Evolutionary conservation across 2,113 vertebrate genomes (phyloP), one percentile per base, ranked within the genome.

Genomic region (Morone chrysops): DNA sequence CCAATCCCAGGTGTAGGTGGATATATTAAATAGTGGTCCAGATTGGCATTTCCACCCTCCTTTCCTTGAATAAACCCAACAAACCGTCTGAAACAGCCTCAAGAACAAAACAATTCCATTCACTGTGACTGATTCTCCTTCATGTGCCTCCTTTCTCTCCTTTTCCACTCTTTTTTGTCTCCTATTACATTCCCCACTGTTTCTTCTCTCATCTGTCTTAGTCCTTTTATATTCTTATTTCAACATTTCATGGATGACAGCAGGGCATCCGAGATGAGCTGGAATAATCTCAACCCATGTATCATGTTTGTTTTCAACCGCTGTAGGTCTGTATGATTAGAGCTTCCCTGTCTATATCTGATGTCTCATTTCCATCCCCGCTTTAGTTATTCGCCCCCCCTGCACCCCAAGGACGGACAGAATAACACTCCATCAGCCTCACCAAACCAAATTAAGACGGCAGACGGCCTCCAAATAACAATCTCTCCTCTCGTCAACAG

Each of bases 351-450:
- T 50, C 22, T 17, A 0, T 56, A 20, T 62, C 47, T 41, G 48
- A 65, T 69, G 63, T 84, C 51, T 74, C 20, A 53, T 48, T 69
- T 70, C 51, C 41, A 76, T 63, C 45, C 38, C 5, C 5, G 40
- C 25, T 41, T 41, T 31, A 62, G 53, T 20, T 25, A 71, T 45
- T 45, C 1, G 41, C 51, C 45, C 9, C 9, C 16, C 13, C n/a
- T 0, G 31, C 40, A 18, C 61, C 22, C 50, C 8, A 7, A 57
- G 25, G 76, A 41, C 63, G 70, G 51, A 36, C 69, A 59, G 20
- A 84, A 81, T 53, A 78, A 75, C 65, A 70, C 47, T 48, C 66
- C 12, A 63, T 65, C 62, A 36, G 50, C 5, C 1, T 65, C 63
- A 47, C n/a, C 59, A 63, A 80, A 80, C 50, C 51, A 57, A 81